Conservation (phyloP, 2,888 invertebrate species). For the Chouioia cunea region DNA sequence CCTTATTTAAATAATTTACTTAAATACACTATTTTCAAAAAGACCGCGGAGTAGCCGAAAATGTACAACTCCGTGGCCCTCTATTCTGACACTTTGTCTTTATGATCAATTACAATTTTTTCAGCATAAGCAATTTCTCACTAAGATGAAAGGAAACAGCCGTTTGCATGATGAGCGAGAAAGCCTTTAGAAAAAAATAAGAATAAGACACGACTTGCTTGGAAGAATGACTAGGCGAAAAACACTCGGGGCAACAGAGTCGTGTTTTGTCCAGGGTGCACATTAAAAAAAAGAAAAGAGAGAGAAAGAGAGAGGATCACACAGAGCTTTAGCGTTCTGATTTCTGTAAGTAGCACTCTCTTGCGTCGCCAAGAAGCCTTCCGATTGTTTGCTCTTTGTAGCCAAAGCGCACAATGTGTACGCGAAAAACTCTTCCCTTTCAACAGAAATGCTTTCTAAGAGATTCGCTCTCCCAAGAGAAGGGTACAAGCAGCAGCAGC, state of each 20-base stretch:
- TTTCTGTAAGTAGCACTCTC: constrained; percentile 67
- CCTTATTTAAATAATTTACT: neutral
- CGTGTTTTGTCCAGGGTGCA: constrained; percentile 59
- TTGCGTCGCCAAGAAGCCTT: constrained; percentile 31
- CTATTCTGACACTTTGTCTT: neutral
- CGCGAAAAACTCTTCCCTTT: constrained; percentile 43
- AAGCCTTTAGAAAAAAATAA: constrained; percentile 1
- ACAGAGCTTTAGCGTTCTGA: constrained; percentile 53
- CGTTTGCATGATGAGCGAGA: neutral
- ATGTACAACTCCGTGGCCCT: constrained; percentile 30
- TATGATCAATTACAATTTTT: constrained; percentile 17
- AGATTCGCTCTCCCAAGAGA: neutral
- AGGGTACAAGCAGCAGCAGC: neutral
- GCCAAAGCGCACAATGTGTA: constrained; percentile 34
- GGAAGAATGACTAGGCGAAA: constrained; percentile 43
- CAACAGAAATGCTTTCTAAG: constrained; percentile 27
- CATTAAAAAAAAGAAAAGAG: constrained; percentile 61
- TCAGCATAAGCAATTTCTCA: neutral
- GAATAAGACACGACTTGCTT: constrained; percentile 38
- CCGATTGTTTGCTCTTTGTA: constrained; percentile 51
- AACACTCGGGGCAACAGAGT: constrained; percentile 50
- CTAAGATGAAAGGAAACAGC: neutral
- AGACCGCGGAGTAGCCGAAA: constrained; percentile 28
- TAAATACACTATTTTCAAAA: neutral
- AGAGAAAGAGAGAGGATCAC: constrained; percentile 18